These are phyloP conservation scores for Karalla daura DNA, from an alignment of 2,797 vertebrate genomes.

Conservation along the genomic window DNA sequence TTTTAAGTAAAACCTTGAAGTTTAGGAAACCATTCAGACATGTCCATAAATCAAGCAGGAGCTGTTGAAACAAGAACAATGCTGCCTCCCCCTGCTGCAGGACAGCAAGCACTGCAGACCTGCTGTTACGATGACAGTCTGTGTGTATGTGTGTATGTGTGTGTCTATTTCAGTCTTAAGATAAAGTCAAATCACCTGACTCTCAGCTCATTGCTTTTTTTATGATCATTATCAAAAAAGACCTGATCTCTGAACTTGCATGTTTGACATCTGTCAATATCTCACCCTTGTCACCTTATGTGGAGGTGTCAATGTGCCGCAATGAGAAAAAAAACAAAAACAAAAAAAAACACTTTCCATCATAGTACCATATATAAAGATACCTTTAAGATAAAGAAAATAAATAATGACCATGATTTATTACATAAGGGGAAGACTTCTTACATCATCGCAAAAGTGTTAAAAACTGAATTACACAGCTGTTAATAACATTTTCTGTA, in stretches of 20 bases:
- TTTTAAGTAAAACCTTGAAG: conserved; percentile 7
- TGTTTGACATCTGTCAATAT: neutral
- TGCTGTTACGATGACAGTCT: too few species aligned
- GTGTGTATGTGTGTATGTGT: too few species aligned
- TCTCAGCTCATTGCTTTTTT: neutral
- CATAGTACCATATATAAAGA: neutral
- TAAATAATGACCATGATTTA: neutral
- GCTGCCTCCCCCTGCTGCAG: conserved; percentile 70
- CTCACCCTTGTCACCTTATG: neutral
- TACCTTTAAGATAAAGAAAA: neutral
- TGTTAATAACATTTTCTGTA: too few species aligned
- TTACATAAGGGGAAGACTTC: too few species aligned
- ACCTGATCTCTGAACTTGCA: neutral
- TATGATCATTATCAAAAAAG: neutral
- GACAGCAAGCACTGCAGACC: conserved; percentile 39
- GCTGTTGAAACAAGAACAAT: conserved; percentile 7
- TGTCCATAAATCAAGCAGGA: conserved; percentile 6
- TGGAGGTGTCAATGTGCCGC: neutral
- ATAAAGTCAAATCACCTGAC: neutral
- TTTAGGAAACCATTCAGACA: neutral
- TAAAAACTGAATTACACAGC: neutral
- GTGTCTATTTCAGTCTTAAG: neutral
- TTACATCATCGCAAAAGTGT: neutral
- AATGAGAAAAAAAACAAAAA: too few species aligned
- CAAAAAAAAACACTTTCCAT: too few species aligned